Evolutionary conservation across 2,888 invertebrate species (phyloP).

Genomic region (Caenorhabditis angaria): DNA sequence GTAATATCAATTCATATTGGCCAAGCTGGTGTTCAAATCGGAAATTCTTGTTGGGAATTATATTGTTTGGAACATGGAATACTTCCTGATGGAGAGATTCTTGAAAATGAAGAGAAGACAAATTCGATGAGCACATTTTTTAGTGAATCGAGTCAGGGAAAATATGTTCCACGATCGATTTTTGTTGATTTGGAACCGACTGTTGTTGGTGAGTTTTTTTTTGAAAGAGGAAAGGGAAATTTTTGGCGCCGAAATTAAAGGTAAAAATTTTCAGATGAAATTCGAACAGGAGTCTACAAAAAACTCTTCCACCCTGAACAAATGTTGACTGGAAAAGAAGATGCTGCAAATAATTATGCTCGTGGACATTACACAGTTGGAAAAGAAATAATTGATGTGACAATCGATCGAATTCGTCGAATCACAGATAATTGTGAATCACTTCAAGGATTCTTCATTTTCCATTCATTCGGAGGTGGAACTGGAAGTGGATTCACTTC

Average conservation of each 20-base stretch:
- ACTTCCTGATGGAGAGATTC: constrained; percentile 74
- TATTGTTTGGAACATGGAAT: constrained; percentile 77
- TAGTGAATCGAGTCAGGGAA: constrained; percentile 79
- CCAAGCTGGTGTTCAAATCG: constrained; percentile 65
- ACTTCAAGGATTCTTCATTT: constrained; percentile 81
- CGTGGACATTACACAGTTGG: constrained; percentile 82
- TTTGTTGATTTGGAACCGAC: constrained; percentile 59
- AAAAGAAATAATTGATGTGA: constrained; percentile 74
- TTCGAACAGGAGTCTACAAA: constrained; percentile 79
- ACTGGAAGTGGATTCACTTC: constrained; percentile 89
- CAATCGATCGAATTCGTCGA: constrained; percentile 55
- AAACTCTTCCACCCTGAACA: constrained; percentile 92
- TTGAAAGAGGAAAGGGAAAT: not conserved
- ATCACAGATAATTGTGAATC: constrained; percentile 82
- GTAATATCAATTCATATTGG: constrained; percentile 38
- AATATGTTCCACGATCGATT: constrained; percentile 73
- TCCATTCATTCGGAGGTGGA: constrained; percentile 88
- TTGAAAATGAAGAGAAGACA: constrained; percentile 38
- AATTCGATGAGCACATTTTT: constrained; percentile 87
- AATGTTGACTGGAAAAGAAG: constrained; percentile 80
- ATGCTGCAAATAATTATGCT: constrained; percentile 75
- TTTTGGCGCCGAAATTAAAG: not conserved
- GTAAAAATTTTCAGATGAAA: constrained; percentile 73
- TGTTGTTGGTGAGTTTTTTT: constrained; percentile 45
- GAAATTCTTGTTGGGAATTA: constrained; percentile 77